Base-by-base conservation (phyloP, 2,888 invertebrate genomes). In the Hyposoter dolosus region DNA sequence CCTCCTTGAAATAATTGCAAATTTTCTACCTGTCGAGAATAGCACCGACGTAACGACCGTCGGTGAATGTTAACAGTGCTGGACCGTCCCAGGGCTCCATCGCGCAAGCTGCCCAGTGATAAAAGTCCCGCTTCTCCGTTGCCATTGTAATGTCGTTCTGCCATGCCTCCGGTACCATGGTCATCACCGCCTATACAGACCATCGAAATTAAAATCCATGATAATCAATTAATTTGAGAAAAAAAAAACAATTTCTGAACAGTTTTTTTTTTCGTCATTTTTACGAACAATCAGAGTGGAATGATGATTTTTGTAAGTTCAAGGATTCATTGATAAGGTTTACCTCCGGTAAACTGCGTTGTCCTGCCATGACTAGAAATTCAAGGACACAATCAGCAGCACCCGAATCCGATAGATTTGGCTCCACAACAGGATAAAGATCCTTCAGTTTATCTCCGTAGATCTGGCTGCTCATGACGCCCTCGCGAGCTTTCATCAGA, bases 31-130 rank as follows among this genome's bases (percentile, higher is more conserved):
- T 95, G 94, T 97, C 97, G 91, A 97, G 94, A 86, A 97, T 96
- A 53, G 97, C 97, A 83, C 97, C 99, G 91, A 99, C 98, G 93
- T 98, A 99, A 45, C 99, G 97, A 45, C 99, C 99, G 95, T 99
- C 99, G 71, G 99, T 99, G 94, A 99, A 99, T 0, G 99, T 98
- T 81, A 99, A 96, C 86, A 99, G 95, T 0, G 99, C 99, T 1
- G 98, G 98, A 43, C 99, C 99, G 94, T 99, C 99, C 99, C 99
- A 99, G 0, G 99, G 99, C 94, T 99, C 99, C 99, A 99, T 99
- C 23, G 97, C 98, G 92, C 98, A 99, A 0, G 99, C 97, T 17
- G 99, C 98, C 99, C 99, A 99, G 89, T 98, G 97, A 95, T 99
- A 99, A 94, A 99, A 99, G 92, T 98, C 98, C 75, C 98, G 96